These are phyloP conservation scores for Puntigrus tetrazona DNA, from an alignment of 2,113 vertebrate genomes.

Conservation along the genomic window DNA sequence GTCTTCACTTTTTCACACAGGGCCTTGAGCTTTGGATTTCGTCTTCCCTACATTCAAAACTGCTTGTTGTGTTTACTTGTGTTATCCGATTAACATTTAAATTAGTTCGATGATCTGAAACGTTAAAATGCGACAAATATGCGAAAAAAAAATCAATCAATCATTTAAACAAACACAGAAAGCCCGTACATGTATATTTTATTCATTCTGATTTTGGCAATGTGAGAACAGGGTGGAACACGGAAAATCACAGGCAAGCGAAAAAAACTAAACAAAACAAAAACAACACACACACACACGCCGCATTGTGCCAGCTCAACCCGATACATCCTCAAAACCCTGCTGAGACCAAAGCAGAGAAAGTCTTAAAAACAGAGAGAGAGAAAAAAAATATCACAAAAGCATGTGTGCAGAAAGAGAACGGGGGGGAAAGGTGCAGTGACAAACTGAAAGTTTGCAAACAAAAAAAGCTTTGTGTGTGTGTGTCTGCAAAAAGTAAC, in stretches of 20 bases:
- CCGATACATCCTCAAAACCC: conserved; percentile 24
- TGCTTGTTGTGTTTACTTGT: too few relatives aligned
- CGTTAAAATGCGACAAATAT: too few relatives aligned
- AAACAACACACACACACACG: too few relatives aligned
- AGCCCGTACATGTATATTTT: neutral
- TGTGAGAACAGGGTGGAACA: neutral
- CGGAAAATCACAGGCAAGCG: neutral
- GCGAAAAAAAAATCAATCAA: too few relatives aligned
- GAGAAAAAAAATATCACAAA: conserved; percentile 18
- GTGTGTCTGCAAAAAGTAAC: conserved; percentile 18
- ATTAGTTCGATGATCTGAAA: too few relatives aligned
- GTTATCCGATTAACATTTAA: too few relatives aligned
- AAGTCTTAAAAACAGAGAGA: neutral
- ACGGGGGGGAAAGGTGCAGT: conserved; percentile 7
- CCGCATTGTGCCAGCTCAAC: neutral
- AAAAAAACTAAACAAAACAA: neutral
- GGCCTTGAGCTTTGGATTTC: too few relatives aligned
- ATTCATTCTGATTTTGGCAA: neutral
- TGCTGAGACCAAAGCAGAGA: neutral
- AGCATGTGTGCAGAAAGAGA: conserved; percentile 13
- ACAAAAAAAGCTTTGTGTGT: neutral
- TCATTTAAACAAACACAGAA: neutral
- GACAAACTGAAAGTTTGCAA: conserved; percentile 18
- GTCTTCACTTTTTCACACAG: too few relatives aligned
- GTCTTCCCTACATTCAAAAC: too few relatives aligned